Conservation (phyloP, 2,888 invertebrate genomes). For the Lamellibrachia columna region DNA sequence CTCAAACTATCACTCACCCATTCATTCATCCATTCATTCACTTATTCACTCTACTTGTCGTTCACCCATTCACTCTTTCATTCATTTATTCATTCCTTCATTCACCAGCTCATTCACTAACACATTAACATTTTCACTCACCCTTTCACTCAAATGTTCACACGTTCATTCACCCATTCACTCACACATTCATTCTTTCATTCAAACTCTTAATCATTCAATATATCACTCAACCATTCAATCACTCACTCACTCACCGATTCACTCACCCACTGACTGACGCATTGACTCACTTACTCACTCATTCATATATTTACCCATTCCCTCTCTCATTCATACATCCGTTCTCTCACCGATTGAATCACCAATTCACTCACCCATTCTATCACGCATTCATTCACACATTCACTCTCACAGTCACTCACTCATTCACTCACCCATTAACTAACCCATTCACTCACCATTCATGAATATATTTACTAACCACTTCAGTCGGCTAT, state of each 20-base stretch:
- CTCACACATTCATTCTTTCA: conserved; percentile 1
- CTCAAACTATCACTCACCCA: no score
- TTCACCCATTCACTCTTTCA: no score
- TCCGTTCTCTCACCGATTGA: background rate
- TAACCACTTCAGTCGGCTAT: no score
- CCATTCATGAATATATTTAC: no score
- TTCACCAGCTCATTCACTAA: background rate
- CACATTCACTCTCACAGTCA: background rate
- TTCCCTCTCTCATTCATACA: no score
- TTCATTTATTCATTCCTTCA: no score
- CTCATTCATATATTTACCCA: no score
- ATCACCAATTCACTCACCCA: background rate
- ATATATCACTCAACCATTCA: background rate
- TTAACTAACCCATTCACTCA: no score
- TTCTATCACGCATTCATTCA: background rate
- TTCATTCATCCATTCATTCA: no score
- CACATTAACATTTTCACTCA: no score
- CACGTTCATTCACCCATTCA: background rate
- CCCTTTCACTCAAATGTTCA: no score
- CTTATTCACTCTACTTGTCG: fast-evolving
- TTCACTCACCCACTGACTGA: background rate
- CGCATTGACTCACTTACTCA: background rate
- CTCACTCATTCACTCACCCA: background rate
- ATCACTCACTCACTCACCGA: background rate
- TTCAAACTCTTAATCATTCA: background rate